Conservation (phyloP, 2,797 vertebrate species). For the Acanthis flammea region DNA sequence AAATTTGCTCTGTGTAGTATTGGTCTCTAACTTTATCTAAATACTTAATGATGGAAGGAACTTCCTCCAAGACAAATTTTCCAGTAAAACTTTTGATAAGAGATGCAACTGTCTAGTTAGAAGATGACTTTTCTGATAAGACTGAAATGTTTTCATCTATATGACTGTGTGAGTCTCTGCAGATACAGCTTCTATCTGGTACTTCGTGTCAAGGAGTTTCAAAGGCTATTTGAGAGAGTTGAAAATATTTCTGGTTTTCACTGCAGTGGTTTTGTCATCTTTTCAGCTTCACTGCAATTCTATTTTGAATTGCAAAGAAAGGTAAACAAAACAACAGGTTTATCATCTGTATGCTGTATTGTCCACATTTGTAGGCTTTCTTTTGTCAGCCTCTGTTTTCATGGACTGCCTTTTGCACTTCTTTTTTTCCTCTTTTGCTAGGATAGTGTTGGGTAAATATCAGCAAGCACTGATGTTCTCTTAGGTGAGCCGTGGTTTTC, state of each 20-base stretch:
- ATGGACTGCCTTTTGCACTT: not conserved
- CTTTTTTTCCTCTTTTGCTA: not conserved
- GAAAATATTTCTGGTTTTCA: not conserved
- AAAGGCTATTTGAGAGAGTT: not conserved
- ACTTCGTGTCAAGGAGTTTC: not conserved
- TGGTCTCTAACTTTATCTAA: not conserved
- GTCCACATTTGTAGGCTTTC: not conserved
- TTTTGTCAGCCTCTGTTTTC: not conserved
- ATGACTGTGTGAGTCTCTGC: not conserved
- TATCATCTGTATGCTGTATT: not conserved
- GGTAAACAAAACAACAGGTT: not conserved
- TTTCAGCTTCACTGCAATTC: constrained; percentile 1
- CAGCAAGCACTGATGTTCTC: not conserved
- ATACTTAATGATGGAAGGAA: not conserved
- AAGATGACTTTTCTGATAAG: not conserved
- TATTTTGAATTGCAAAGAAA: constrained; percentile 1
- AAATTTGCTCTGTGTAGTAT: not conserved
- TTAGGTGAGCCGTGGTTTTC: not conserved
- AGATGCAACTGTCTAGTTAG: not conserved
- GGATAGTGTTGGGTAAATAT: not conserved
- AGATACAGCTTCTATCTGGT: not conserved
- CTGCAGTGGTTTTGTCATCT: not conserved
- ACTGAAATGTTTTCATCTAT: not conserved
- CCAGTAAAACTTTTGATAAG: not conserved
- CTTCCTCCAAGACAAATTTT: not conserved